Base-by-base conservation (phyloP, 2,888 invertebrate genomes). In the Drosophila multiciliata region DNA sequence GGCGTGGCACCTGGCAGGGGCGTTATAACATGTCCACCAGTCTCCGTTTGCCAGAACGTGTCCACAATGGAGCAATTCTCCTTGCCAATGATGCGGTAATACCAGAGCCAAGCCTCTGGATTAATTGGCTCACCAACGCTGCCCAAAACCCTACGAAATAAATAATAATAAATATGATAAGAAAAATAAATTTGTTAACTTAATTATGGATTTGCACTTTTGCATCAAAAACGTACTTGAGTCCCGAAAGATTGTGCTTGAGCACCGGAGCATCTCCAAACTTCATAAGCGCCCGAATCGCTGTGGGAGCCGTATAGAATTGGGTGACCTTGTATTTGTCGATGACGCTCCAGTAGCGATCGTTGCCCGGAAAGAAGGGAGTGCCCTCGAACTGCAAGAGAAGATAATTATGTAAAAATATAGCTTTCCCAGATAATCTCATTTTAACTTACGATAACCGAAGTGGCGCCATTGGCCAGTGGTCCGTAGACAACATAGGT, bases 21-120 rank as follows among this genome's bases (percentile, higher is more conserved):
- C 40, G 99, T 98, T 54, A 99, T 95, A 26, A 99, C 97, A 93
- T 99, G 99, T 0, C 99, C 99, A 11, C 99, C 99, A 7, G 99
- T 99, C 94, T 99, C 99, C 0, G 99, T 99, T 94, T 99, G 99
- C 99, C 99, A 99, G 94, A 98, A 99, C 0, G 99, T 99, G 92
- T 99, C 99, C 0, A 97, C 98, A 90, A 99, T 97, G 64, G 99
- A 97, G 93, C 98, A 98, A 76, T 95, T 95, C 54, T 95, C 95
- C 73, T 95, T 95, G 6, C 99, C 99, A 33, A 99, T 95, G 36
- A 96, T 91, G 81, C 96, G 95, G 92, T 98, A 96, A 93, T 98
- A 99, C 99, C 99, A 99, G 57, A 97, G 93, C 99, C 99, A 99
- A 0, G 99, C 99, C 93, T 99, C 99, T 0, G 99, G 97, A 93